phyloP scores from a whole-genome alignment of 2,113 vertebrate genomes.

The Leuciscus idus region DNA sequence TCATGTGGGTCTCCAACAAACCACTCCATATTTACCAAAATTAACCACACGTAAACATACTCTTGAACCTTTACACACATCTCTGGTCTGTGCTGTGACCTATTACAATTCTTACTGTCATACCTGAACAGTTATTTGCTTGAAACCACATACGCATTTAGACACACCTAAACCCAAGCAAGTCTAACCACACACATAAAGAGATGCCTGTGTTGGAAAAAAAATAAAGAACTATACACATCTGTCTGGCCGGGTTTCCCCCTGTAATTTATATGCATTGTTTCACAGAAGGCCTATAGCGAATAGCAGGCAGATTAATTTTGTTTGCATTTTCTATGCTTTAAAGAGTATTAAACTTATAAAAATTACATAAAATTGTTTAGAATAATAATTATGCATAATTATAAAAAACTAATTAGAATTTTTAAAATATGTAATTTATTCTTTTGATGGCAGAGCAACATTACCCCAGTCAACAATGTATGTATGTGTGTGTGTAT shows the following conservation, averaged over 20 bases:
- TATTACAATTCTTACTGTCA: slow-evolving; percentile 9
- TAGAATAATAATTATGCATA: too few species aligned
- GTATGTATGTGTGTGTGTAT: too few species aligned
- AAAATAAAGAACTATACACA: slow-evolving; percentile 7
- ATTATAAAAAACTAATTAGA: too few species aligned
- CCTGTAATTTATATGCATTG: neutral
- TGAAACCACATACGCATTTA: slow-evolving; percentile 21
- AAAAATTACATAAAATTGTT: neutral
- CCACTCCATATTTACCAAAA: slow-evolving; percentile 29
- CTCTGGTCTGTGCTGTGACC: neutral
- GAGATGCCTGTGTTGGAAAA: neutral
- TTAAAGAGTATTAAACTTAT: neutral
- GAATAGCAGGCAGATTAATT: neutral
- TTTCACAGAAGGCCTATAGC: neutral
- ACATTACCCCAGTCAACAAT: too few species aligned
- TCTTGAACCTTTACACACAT: neutral
- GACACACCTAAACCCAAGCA: neutral
- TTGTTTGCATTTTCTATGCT: neutral
- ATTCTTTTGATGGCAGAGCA: too few species aligned
- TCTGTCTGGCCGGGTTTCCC: neutral
- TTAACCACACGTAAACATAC: slow-evolving; percentile 31
- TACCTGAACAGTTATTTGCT: slow-evolving; percentile 34
- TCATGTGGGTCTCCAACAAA: slow-evolving; percentile 37
- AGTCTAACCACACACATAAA: slow-evolving; percentile 13
- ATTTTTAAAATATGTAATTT: too few species aligned